Percentiles rank a stretch among this genome's conserved stretches.
phyloP scores from a whole-genome alignment of 2,888 invertebrate species.

The Timema cristinae region DNA sequence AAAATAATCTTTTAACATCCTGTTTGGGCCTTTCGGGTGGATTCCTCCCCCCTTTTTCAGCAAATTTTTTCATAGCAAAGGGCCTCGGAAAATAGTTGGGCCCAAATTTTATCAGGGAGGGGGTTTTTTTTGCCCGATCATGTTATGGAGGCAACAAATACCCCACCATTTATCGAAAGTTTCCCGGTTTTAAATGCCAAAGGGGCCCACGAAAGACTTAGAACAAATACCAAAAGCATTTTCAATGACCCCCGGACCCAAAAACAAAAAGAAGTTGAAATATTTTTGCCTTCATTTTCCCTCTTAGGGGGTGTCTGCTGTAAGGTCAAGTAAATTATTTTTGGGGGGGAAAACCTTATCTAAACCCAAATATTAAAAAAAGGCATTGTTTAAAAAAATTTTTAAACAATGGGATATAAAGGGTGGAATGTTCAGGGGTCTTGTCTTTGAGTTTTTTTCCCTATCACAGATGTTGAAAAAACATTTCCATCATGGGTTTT shows the following conservation, averaged over 20 bases:
- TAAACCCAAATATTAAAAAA: constrained; percentile 14
- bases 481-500: constrained; percentile 15
- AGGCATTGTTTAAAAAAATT: not conserved
- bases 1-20: not conserved
- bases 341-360: constrained; percentile 15
- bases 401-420: not conserved
- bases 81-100: not conserved
- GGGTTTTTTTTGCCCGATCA: not conserved
- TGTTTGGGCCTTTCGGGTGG: not conserved
- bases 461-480: constrained; percentile 13
- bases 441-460: constrained; percentile 3
- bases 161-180: constrained; percentile 12
- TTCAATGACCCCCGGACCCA: constrained; percentile 11
- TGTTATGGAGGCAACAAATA: constrained; percentile 20
- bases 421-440: constrained; percentile 12
- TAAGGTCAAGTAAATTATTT: constrained; percentile 7
- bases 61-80: not conserved
- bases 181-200: not conserved
- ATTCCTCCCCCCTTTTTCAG: not conserved
- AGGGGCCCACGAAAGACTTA: not conserved
- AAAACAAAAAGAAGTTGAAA: constrained; percentile 17
- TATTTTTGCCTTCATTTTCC: not conserved
- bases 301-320: not conserved
- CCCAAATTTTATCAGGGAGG: not conserved
- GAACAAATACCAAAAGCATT: constrained; percentile 19